Conservation (phyloP, 2,113 vertebrate genomes). For the Periophthalmus modestus region DNA sequence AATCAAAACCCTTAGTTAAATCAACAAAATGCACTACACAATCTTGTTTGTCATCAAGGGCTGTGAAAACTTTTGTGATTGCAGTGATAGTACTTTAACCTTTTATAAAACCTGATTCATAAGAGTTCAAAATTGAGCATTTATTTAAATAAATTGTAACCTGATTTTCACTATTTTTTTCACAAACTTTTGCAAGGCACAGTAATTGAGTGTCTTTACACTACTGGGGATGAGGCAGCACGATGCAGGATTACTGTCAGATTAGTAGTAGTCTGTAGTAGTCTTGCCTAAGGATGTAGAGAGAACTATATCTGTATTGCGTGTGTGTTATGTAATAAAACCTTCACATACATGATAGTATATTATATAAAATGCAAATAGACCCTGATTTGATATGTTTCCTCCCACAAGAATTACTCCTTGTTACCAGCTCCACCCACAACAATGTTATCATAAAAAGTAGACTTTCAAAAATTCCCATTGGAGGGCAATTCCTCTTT, state of each 20-base stretch:
- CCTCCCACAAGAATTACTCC: neutral
- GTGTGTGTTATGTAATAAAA: conserved; percentile 31
- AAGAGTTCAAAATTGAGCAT: too few relatives aligned
- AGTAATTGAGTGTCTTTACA: conserved; percentile 23
- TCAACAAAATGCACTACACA: too few relatives aligned
- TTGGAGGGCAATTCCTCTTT: neutral
- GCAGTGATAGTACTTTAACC: too few relatives aligned
- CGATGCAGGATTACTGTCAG: conserved; percentile 46
- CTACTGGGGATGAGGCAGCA: conserved; percentile 33
- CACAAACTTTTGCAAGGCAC: too few relatives aligned
- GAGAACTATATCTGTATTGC: conserved; percentile 27
- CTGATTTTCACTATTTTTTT: too few relatives aligned
- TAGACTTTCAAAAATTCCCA: neutral
- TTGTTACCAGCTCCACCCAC: neutral
- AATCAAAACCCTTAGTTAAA: too few relatives aligned
- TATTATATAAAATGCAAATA: conserved; percentile 24
- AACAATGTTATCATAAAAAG: conserved; percentile 1
- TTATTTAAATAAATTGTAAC: too few relatives aligned
- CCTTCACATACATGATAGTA: conserved; percentile 23
- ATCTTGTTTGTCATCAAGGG: too few relatives aligned
- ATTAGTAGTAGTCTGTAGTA: conserved; percentile 33
- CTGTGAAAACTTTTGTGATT: too few relatives aligned
- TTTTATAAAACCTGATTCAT: too few relatives aligned
- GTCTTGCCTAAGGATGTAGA: conserved; percentile 28
- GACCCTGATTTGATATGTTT: neutral